Evolutionary conservation across 2,113 vertebrate species (phyloP).

Genomic region (Tursiops truncatus): DNA sequence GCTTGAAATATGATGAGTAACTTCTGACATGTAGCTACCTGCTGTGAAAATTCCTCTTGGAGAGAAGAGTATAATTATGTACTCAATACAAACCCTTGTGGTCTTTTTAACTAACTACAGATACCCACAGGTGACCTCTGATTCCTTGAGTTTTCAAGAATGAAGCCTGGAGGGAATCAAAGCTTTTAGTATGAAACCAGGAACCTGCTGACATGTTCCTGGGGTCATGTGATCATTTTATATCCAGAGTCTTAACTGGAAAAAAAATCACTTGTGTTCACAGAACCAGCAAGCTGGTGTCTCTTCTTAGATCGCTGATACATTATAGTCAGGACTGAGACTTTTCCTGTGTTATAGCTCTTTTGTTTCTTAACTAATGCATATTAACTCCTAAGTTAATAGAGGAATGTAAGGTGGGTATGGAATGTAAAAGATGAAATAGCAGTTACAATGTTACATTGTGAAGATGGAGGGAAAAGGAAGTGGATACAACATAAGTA

Average conservation of each 20-base stretch:
- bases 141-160: slow-evolving; percentile 9
- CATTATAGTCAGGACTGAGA: not conserved
- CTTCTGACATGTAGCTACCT: not conserved
- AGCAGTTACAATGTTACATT: not conserved
- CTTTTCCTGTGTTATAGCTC: not conserved
- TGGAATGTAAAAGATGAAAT: not conserved
- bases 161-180: slow-evolving; percentile 16
- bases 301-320: not conserved
- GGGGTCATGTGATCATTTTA: not conserved
- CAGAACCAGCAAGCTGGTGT: not conserved
- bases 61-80: slow-evolving; percentile 6
- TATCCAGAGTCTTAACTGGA: not conserved
- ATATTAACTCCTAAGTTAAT: not conserved
- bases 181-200: slow-evolving; percentile 27
- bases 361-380: not conserved
- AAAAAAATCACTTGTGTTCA: not conserved
- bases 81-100: not conserved
- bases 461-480: not conserved
- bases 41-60: not conserved
- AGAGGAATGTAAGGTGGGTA: too few species aligned
- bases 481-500: not conserved
- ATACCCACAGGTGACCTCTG: not conserved
- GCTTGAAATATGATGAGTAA: slow-evolving; percentile 12
- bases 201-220: not conserved
- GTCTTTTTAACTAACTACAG: not conserved